These are phyloP conservation scores for Drosophila multiciliata DNA, from an alignment of 2,888 invertebrate genomes.

Conservation along the genomic window DNA sequence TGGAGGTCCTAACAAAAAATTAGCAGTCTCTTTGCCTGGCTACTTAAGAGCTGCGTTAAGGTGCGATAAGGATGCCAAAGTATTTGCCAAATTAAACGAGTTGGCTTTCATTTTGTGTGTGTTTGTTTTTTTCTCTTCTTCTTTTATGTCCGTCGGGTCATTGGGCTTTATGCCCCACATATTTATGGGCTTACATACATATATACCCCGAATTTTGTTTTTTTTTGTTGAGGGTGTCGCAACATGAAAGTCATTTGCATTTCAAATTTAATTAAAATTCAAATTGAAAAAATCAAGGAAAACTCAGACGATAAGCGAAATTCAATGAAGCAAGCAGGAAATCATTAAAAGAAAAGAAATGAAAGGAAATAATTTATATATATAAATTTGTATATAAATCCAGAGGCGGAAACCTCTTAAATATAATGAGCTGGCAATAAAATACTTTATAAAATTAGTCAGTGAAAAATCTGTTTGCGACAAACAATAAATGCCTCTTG, in stretches of 20 bases:
- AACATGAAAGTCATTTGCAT: slow-evolving; percentile 54
- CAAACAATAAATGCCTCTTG: background rate
- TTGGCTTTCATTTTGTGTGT: slow-evolving; percentile 20
- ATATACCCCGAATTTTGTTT: background rate
- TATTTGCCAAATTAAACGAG: slow-evolving; percentile 74
- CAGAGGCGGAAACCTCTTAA: slow-evolving; percentile 36
- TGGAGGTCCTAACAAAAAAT: slow-evolving; percentile 43
- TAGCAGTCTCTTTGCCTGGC: slow-evolving; percentile 70
- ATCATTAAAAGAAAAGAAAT: slow-evolving; percentile 4
- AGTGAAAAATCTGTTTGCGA: slow-evolving; percentile 4
- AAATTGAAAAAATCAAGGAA: slow-evolving; percentile 54
- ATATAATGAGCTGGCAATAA: slow-evolving; percentile 37
- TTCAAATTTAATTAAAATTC: slow-evolving; percentile 69
- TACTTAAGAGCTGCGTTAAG: slow-evolving; percentile 72
- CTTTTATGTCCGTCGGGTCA: slow-evolving; percentile 48
- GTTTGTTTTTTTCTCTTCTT: slow-evolving; percentile 2
- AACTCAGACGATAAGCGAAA: slow-evolving; percentile 7
- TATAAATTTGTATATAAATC: background rate
- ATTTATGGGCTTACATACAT: slow-evolving; percentile 19
- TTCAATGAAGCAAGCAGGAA: slow-evolving; percentile 33
- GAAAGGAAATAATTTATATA: slow-evolving; percentile 2
- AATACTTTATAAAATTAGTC: slow-evolving; percentile 22
- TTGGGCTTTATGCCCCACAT: slow-evolving; percentile 49
- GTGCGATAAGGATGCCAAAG: slow-evolving; percentile 70
- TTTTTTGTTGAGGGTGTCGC: slow-evolving; percentile 10